Evolutionary conservation across 2,113 vertebrate species (phyloP).

Genomic region (Phainopepla nitens): DNA sequence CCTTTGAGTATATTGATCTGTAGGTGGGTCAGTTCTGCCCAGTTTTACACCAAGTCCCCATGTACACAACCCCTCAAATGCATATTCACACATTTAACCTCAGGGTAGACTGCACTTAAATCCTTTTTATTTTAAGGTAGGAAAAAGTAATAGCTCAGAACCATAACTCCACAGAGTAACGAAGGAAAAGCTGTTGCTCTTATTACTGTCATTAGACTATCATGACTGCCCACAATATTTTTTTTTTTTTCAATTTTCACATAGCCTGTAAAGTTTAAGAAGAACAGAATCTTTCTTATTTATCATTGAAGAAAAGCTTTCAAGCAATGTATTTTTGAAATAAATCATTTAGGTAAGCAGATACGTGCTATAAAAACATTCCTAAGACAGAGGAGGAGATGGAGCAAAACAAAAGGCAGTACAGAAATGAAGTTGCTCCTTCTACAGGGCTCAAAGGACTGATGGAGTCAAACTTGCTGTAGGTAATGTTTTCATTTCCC

Average conservation of each 20-base stretch:
- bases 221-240: background rate
- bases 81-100: background rate
- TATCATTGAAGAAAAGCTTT: background rate
- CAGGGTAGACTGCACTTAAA: background rate
- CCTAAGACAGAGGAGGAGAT: background rate
- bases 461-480: background rate
- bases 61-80: background rate
- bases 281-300: background rate
- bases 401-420: background rate
- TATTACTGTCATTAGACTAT: conserved; percentile 15
- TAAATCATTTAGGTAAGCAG: background rate
- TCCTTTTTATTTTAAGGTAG: background rate
- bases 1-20: background rate
- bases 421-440: background rate
- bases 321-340: background rate
- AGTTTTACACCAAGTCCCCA: background rate
- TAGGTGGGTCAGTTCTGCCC: background rate
- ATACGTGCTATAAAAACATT: background rate
- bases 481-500: background rate
- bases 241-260: background rate
- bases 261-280: background rate
- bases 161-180: background rate
- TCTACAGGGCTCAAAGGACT: background rate
- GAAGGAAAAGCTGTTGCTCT: background rate
- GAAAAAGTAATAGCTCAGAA: background rate